phyloP scores from a whole-genome alignment of 2,888 invertebrate species.

The Tenthredo distinguenda region DNA sequence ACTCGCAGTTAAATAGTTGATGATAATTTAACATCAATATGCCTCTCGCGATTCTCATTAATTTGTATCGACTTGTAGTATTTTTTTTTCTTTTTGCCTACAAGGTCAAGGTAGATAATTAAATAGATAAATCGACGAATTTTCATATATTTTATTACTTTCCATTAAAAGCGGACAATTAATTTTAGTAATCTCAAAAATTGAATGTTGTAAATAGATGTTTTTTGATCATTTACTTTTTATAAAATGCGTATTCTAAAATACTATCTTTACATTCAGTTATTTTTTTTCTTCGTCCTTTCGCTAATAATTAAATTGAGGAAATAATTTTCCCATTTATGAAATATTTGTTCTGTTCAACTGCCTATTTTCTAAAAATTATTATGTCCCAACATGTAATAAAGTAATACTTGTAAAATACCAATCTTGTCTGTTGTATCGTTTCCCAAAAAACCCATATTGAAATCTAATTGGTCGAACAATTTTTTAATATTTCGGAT shows the following conservation, averaged over 20 bases:
- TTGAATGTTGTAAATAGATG: background rate
- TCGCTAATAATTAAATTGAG: background rate
- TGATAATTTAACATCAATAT: background rate
- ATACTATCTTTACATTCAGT: background rate
- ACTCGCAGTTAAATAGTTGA: background rate
- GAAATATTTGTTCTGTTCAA: background rate
- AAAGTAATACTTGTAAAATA: constrained; percentile 18
- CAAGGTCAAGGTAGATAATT: background rate
- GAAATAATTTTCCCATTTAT: background rate
- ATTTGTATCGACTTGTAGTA: background rate
- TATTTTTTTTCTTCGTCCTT: background rate
- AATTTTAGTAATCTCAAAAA: background rate
- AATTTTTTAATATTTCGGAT: background rate
- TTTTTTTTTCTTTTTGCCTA: background rate
- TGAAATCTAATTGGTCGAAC: background rate
- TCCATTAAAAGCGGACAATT: background rate
- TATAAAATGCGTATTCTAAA: background rate
- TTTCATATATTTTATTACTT: background rate
- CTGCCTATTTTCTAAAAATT: background rate
- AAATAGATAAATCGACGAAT: background rate
- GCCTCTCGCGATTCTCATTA: background rate
- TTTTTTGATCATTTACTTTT: background rate
- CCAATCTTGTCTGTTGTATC: background rate
- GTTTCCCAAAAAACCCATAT: background rate
- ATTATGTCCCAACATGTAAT: background rate